Evolutionary conservation across 2,888 invertebrate genomes (phyloP).

Genomic region (Lypha dubia): DNA sequence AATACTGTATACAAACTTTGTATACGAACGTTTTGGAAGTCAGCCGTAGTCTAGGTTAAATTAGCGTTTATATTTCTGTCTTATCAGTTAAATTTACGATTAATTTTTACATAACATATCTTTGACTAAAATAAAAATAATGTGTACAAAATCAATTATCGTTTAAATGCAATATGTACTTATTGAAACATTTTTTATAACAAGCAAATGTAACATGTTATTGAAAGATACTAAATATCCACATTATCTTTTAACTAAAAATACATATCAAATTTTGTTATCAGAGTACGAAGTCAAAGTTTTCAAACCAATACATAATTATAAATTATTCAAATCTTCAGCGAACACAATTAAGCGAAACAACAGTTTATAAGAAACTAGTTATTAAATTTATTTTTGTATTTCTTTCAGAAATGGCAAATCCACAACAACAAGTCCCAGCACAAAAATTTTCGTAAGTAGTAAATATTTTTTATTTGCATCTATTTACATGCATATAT

Average conservation of each 20-base stretch:
- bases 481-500: neutral
- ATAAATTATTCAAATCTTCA: no score
- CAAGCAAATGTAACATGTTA: constrained; percentile 15
- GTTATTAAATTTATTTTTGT: constrained; percentile 35
- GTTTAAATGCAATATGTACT: neutral
- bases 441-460: constrained; percentile 80
- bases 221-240: constrained; percentile 7
- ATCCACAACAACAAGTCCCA: constrained; percentile 73
- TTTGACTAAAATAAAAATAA: neutral
- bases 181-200: neutral
- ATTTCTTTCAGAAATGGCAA: constrained; percentile 75
- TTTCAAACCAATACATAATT: neutral
- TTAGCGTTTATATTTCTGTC: neutral
- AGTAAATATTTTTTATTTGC: neutral
- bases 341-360: neutral
- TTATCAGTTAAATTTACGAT: neutral
- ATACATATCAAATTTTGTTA: neutral
- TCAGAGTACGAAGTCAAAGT: neutral
- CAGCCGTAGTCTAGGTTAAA: neutral
- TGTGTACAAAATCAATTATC: neutral
- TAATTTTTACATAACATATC: neutral
- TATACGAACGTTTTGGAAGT: no score
- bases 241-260: neutral
- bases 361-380: neutral
- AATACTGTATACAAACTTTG: no score